Evolutionary conservation across 2,113 vertebrate genomes (phyloP), one percentile per base, ranked within the genome.

Genomic region (Aplodontia rufa): DNA sequence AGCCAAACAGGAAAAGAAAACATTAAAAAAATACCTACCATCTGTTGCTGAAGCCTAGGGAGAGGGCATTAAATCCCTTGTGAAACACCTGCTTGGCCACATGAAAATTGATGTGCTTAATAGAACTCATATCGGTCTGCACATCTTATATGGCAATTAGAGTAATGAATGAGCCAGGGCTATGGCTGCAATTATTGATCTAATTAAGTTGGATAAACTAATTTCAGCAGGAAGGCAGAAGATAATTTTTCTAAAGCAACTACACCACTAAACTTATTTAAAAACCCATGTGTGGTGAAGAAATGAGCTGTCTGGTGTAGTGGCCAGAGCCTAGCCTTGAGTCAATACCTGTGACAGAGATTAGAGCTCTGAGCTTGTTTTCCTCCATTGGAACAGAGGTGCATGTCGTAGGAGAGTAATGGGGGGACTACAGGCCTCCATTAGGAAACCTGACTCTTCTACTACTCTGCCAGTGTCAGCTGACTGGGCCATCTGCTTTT

Each of bases 11-110:
- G 82, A 86, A 97, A 94, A 92, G 69, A 75, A 91, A 95, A 94
- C 93, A 90, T 92, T 78, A 35, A 69, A 62, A 85, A 87, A 76
- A 87, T 45, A 90, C 53, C 86, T 95, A 94, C 90, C 95, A 97
- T 97, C 97, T 97, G 96, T 94, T 97, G 91, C 89, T 90, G 64
- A 95, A 94, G 51, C 96, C 96, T 92, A 91, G 69, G 69, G 86
- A 96, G 90, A 97, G 93, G 87, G 83, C 94, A 97, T 96, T 92
- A 97, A 95, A 96, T 91, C 95, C 86, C 95, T 92, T 90, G 89
- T 85, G 94, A 94, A 97, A 97, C 97, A 98, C 97, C 97, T 97
- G 97, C 96, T 96, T 94, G 89, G 94, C 91, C 94, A 96, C 95
- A 97, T 94, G 97, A 93, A 97, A 96, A 97, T 10, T 45, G 93